A percentile compares a stretch with the other conserved stretches of the same genome.
Evolutionary conservation across 1,140 invertebrate genomes (phyloP).

Genomic region (Macrostomum lignano): DNA sequence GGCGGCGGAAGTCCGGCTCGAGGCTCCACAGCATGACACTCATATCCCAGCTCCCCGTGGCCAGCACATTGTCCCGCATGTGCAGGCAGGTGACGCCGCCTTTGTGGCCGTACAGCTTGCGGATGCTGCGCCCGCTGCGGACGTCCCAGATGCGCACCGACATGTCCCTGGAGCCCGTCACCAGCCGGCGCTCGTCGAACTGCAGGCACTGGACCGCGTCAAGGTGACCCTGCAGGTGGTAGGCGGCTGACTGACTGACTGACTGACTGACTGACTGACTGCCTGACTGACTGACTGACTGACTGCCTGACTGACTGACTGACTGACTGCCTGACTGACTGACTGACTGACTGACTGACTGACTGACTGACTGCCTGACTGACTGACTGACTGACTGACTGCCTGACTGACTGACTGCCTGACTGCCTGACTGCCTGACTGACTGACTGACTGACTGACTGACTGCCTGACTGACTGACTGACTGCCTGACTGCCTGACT

Average conservation of each 20-base stretch:
- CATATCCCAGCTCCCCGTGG: background rate
- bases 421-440: too few species aligned
- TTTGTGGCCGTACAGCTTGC: conserved; percentile 1
- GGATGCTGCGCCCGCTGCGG: background rate
- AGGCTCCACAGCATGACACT: background rate
- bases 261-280: too few species aligned
- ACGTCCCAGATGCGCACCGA: background rate
- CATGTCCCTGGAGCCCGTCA: background rate
- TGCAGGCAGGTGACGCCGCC: background rate
- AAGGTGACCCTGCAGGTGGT: background rate
- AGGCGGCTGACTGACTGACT: background rate
- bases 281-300: too few species aligned
- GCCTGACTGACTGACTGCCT: too few species aligned
- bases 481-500: too few species aligned
- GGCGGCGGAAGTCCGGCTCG: background rate
- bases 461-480: too few species aligned
- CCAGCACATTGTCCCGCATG: background rate
- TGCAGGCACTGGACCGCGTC: background rate
- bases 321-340: too few species aligned
- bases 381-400: too few species aligned
- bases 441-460: too few species aligned
- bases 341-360: too few species aligned
- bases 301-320: too few species aligned
- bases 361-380: too few species aligned
- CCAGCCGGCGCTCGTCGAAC: background rate